A percentile compares a stretch with the other conserved stretches of the same genome.
Conservation (phyloP, 1,140 invertebrate genomes). For the Apis laboriosa region DNA sequence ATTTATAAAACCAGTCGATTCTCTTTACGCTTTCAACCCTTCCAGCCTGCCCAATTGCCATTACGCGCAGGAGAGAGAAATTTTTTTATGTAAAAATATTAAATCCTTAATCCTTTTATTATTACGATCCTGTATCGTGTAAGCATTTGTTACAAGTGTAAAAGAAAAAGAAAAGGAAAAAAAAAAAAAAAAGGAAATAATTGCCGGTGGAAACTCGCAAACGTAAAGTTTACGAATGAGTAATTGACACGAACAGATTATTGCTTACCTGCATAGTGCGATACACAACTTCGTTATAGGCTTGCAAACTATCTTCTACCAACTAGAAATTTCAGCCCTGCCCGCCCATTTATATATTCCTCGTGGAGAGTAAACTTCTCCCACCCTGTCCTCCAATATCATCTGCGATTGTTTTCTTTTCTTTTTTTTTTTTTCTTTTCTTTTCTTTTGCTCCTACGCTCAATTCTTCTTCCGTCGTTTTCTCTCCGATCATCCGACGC, state of each 20-base stretch:
- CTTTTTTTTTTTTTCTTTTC: slow-evolving; percentile 26
- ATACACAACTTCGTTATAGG: slow-evolving; percentile 55
- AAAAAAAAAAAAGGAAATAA: too few species aligned
- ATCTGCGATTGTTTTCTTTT: slow-evolving; percentile 36
- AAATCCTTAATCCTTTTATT: too few species aligned
- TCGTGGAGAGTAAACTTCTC: slow-evolving; percentile 44
- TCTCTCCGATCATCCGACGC: slow-evolving; percentile 13
- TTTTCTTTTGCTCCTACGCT: slow-evolving; percentile 41
- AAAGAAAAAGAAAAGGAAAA: too few species aligned
- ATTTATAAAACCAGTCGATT: slow-evolving; percentile 7
- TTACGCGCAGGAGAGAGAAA: neutral
- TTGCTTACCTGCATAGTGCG: slow-evolving; percentile 65
- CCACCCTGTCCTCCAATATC: slow-evolving; percentile 52
- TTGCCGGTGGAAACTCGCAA: neutral
- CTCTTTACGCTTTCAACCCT: neutral
- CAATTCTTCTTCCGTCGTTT: slow-evolving; percentile 36
- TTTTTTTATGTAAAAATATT: neutral
- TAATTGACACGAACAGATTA: neutral
- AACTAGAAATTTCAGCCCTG: slow-evolving; percentile 69
- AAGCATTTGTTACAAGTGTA: too few species aligned
- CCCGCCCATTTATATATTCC: slow-evolving; percentile 73
- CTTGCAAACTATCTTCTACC: slow-evolving; percentile 59
- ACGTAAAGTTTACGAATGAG: neutral
- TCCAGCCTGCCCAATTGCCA: neutral
- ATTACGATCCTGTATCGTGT: neutral